Percentiles rank a stretch among this genome's conserved stretches.
Evolutionary conservation across 2,797 vertebrate species (phyloP).

Genomic region (Saguinus oedipus): DNA sequence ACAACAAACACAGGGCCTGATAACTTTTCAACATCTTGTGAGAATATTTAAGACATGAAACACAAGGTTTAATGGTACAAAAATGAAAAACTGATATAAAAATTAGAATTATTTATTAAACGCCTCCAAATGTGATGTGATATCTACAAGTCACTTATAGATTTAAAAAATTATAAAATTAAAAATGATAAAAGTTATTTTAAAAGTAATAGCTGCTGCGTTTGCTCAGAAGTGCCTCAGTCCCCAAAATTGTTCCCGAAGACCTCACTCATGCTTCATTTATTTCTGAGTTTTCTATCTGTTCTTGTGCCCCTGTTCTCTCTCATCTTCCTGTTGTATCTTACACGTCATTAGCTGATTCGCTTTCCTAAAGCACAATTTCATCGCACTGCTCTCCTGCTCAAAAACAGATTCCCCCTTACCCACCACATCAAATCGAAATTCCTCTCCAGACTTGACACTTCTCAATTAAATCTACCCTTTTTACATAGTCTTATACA

Average conservation of each 20-base stretch:
- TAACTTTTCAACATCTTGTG: not conserved
- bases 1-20: not conserved
- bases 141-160: not conserved
- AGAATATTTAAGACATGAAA: not conserved
- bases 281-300: not conserved
- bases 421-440: not conserved
- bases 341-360: not conserved
- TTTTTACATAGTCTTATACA: not conserved
- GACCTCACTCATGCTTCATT: not conserved
- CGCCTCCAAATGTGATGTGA: not conserved
- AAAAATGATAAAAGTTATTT: not conserved
- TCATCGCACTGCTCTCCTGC: not conserved
- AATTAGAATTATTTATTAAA: conserved; percentile 7
- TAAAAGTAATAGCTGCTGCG: not conserved
- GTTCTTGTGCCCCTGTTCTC: not conserved
- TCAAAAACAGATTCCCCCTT: not conserved
- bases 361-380: not conserved
- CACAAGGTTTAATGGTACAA: not conserved
- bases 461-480: not conserved
- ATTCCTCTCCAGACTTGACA: not conserved
- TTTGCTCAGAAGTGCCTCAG: not conserved
- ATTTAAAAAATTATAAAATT: not conserved
- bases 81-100: not conserved
- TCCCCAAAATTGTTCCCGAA: not conserved
- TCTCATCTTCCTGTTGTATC: not conserved